A percentile compares a stretch with the other conserved stretches of the same genome.
These are phyloP conservation scores for Leucoraja ocellata DNA, from an alignment of 2,797 vertebrate genomes.

Conservation along the genomic window DNA sequence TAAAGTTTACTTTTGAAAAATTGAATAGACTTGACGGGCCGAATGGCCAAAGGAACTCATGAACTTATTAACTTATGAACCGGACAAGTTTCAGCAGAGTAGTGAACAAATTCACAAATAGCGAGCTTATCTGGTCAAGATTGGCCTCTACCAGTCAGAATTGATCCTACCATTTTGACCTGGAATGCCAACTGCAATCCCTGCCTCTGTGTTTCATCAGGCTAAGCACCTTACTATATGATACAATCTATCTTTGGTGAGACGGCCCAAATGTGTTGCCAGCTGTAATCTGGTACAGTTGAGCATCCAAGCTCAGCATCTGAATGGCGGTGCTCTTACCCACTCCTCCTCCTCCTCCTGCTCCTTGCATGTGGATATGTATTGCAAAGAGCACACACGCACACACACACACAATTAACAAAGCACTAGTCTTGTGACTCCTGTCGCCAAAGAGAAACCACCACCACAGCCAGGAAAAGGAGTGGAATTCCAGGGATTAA, in stretches of 20 bases:
- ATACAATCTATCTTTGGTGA: not conserved
- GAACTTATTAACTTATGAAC: no score
- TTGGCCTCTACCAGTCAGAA: not conserved
- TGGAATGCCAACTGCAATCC: not conserved
- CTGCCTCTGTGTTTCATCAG: not conserved
- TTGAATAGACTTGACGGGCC: no score
- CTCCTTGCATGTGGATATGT: no score
- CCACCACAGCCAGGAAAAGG: not conserved
- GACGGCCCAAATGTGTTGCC: not conserved
- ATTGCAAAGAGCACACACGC: not conserved
- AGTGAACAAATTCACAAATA: not conserved
- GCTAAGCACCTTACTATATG: not conserved
- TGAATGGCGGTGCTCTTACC: not conserved
- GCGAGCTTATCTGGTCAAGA: not conserved
- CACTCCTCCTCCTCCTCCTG: no score
- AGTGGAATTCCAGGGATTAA: not conserved
- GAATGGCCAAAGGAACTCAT: no score
- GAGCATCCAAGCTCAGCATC: not conserved
- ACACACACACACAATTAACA: not conserved
- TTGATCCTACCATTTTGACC: not conserved
- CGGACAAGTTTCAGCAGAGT: not conserved
- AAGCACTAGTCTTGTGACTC: no score
- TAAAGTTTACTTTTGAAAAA: no score
- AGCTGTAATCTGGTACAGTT: not conserved
- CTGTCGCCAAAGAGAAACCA: not conserved